Base-by-base conservation (phyloP, 2,797 vertebrate genomes). In the Chiropotes sagulatus region DNA sequence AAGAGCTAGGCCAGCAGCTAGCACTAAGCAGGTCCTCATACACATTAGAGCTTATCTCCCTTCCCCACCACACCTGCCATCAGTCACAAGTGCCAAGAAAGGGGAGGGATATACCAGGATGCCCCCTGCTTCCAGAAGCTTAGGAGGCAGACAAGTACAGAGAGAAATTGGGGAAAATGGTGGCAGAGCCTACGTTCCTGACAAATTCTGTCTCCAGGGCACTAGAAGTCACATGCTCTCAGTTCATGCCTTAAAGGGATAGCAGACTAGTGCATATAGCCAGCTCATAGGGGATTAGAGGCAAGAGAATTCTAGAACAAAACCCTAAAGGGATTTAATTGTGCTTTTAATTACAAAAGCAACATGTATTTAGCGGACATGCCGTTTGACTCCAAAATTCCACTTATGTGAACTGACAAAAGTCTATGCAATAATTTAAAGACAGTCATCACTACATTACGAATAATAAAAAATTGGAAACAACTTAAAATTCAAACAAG, bases 391-490 rank as follows among this genome's bases (percentile, higher is more conserved):
- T 22, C 58, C 44, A 2, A 90, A 79, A 61, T 46, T n/a, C 33
- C 22, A 72, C 30, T 26, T 79, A 46, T 0, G 39, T 26, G 52
- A 90, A 75, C 6, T n/a, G 36, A 50, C 44, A 93, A 30, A 78
- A 48, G 28, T 46, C 28, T 61, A 19, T 70, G 26, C 26, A 79
- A 96, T 95, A 96, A 92, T 78, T 39, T 52, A 80, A 80, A 17
- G 64, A 81, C 11, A 30, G 4, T 90, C 50, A 76, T 48, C 64
- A 89, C 70, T n/a, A 20, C 26, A 52, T 50, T 70, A 44, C 41
- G 70, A 79, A 46, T 70, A 88, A 50, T 22, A 44, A 83, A 90
- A 85, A 79, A 61, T 2, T 44, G 41, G 24, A 58, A 96, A 83
- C 5, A 39, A 72, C 39, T 50, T 67, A 91, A 72, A 85, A 78